Percentiles rank a stretch among this genome's conserved stretches.
These are phyloP conservation scores for Stegostoma tigrinum DNA, from an alignment of 2,113 vertebrate genomes.

Conservation along the genomic window DNA sequence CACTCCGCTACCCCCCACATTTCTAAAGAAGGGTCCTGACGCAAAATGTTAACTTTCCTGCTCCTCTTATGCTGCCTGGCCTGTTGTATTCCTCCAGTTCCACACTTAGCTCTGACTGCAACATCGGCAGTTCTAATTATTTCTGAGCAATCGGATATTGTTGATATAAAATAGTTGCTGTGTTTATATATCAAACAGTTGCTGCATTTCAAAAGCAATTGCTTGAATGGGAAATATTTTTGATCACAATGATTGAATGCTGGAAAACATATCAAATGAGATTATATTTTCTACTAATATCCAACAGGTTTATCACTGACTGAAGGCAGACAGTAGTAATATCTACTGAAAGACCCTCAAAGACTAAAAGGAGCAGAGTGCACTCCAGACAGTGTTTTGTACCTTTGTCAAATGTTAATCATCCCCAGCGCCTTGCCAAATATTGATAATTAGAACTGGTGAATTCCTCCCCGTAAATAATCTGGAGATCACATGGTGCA, in stretches of 20 bases:
- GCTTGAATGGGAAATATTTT: neutral
- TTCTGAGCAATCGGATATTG: neutral
- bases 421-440: neutral
- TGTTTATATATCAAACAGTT: neutral
- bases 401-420: neutral
- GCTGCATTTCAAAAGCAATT: neutral
- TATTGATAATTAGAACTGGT: neutral
- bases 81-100: too few species aligned
- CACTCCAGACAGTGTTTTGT: neutral
- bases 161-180: neutral
- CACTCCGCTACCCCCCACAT: too few species aligned
- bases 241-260: neutral
- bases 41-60: too few species aligned
- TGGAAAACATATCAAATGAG: neutral
- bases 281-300: neutral
- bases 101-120: too few species aligned
- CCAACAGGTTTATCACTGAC: neutral
- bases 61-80: too few species aligned
- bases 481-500: too few species aligned
- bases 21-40: too few species aligned
- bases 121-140: too few species aligned
- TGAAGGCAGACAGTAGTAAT: neutral
- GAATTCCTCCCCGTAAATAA: neutral
- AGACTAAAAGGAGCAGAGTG: neutral
- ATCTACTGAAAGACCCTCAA: neutral